Conservation (phyloP, 2,888 invertebrate genomes). For the Cerastis rubricosa region DNA sequence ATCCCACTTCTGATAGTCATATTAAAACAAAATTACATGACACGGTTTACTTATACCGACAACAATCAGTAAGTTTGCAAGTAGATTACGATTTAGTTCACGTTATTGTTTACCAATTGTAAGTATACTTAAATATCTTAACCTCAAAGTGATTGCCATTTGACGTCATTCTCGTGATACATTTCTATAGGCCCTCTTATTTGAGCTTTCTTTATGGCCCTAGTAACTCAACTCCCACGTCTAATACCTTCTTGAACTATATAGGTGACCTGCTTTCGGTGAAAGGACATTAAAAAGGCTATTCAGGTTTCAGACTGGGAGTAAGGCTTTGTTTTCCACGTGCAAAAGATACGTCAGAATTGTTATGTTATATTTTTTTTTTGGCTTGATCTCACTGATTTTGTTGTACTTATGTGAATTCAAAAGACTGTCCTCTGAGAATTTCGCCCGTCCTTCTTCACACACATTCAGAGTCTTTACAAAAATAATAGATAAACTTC, state of each 20-base stretch:
- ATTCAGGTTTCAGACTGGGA: conserved; percentile 30
- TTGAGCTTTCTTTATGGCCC: conserved; percentile 44
- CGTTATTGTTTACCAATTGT: not conserved
- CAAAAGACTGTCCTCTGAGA: not conserved
- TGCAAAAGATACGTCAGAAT: not conserved
- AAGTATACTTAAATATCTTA: not conserved
- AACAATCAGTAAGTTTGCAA: not conserved
- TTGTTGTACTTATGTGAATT: not conserved
- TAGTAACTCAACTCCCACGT: conserved; percentile 41
- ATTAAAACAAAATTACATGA: not conserved
- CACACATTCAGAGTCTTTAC: not conserved
- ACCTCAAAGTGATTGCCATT: conserved; percentile 43
- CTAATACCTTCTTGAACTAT: conserved; percentile 46
- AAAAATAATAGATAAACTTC: not conserved
- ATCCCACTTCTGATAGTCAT: not conserved
- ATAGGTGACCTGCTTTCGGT: conserved; percentile 44
- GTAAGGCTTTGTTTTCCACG: conserved; percentile 2
- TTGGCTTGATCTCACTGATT: not conserved
- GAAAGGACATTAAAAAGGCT: conserved; percentile 26
- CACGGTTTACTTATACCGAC: not conserved
- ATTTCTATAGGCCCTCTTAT: conserved; percentile 36
- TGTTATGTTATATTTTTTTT: not conserved
- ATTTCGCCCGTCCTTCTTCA: not conserved
- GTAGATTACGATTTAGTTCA: not conserved
- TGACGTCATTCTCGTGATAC: conserved; percentile 56